These are phyloP conservation scores for Reticulitermes lucifugus DNA, from an alignment of 2,888 invertebrate species.

Conservation along the genomic window DNA sequence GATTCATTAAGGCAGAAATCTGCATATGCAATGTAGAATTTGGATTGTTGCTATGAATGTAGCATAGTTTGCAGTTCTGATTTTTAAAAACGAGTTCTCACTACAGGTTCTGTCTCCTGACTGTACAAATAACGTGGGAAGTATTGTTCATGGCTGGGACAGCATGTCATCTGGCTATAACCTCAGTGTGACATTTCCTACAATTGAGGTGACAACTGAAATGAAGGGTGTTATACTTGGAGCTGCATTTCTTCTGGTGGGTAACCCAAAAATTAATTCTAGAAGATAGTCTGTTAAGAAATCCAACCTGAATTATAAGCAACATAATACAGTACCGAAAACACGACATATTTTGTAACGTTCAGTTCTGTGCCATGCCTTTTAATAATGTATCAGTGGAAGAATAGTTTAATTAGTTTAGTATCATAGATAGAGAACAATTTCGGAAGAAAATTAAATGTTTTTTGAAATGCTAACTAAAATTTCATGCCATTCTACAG, in stretches of 20 bases:
- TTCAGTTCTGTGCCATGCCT: background rate
- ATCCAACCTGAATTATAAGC: background rate
- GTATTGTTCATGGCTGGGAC: constrained; percentile 80
- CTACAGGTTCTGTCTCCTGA: constrained; percentile 30
- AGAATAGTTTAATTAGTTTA: no score
- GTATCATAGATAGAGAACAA: no score
- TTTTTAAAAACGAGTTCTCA: background rate
- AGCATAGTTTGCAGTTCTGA: no score
- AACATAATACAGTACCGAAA: background rate
- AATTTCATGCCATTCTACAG: no score
- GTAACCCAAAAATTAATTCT: background rate
- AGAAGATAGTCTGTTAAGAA: no score
- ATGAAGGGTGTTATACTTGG: constrained; percentile 85
- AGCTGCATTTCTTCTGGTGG: constrained; percentile 86
- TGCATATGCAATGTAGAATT: background rate
- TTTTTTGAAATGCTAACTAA: no score
- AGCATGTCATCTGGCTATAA: constrained; percentile 76
- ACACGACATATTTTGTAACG: background rate
- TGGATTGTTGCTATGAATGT: background rate
- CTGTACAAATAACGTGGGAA: constrained; percentile 62
- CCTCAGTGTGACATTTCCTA: constrained; percentile 81
- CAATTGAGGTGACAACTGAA: constrained; percentile 69
- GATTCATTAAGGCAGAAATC: no score
- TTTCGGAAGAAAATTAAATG: no score
- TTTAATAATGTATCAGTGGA: no score